phyloP scores from a whole-genome alignment of 2,888 invertebrate genomes.

The Caenorhabditis sp. region DNA sequence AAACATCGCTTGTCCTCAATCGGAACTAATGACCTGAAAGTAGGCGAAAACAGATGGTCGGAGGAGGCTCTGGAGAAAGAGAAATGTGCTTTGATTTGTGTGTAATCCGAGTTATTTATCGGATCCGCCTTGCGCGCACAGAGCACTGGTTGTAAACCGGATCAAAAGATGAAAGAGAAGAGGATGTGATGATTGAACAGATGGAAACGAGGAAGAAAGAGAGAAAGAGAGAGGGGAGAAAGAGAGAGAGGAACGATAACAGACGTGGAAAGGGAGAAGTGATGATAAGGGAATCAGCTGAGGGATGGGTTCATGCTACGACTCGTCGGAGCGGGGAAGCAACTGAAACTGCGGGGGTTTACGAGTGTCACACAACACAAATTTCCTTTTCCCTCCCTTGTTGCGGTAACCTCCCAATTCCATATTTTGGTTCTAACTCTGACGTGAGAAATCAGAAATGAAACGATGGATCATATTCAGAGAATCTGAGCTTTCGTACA shows the following conservation, averaged over 20 bases:
- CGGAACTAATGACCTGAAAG: too few species aligned
- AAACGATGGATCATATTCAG: too few species aligned
- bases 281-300: not conserved
- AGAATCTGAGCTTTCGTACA: too few species aligned
- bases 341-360: not conserved
- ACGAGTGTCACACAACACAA: not conserved
- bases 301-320: not conserved
- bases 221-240: constrained; percentile 3
- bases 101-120: constrained; percentile 6
- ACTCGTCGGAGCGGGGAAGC: not conserved
- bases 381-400: too few species aligned
- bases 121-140: not conserved
- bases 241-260: not conserved
- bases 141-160: not conserved
- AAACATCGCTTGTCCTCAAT: too few species aligned
- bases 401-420: too few species aligned
- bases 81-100: not conserved
- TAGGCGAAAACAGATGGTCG: not conserved
- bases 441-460: too few species aligned
- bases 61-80: too few species aligned
- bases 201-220: not conserved
- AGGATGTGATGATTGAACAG: not conserved
- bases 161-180: not conserved
- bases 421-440: too few species aligned
- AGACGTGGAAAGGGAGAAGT: not conserved